Evolutionary conservation across 2,113 vertebrate species (phyloP), one percentile per base, ranked within the genome.

Genomic region (Hyperoodon ampullatus): DNA sequence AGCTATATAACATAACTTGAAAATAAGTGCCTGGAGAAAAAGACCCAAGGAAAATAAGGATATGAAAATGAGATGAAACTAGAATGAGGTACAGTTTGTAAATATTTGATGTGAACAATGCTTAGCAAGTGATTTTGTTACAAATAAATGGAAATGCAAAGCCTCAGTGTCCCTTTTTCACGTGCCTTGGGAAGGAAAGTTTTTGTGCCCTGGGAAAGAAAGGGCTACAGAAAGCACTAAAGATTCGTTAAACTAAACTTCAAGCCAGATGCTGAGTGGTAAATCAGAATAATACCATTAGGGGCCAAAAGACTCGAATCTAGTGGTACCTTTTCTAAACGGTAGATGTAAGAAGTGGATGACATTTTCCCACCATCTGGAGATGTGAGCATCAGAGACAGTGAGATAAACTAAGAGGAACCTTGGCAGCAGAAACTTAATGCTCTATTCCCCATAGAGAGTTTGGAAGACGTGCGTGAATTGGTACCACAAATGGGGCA

Each of bases 1-100:
- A 82, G 44, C 11, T 93, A 91, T 75, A 53, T 72, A 81, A 90
- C 5, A 39, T 47, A 58, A 66, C 50, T 84, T 39, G 58, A 75
- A 87, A 81, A 55, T 72, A 93, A 93, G 28, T 81, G 14, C 71
- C 61, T 63, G 13, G 81, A 65, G 47, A 75, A 72, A 84, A 90
- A 88, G 72, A 90, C 6, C 5, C 58, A 90, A 85, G 66, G 58
- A 89, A 96, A 94, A 93, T 60, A 83, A 70, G 18, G 44, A n/a
- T 55, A 44, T 35, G 65, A 85, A 88, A 93, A 72, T 84, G 26
- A 88, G 70, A 75, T 19, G 33, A 82, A 66, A 18, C 55, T 50
- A 39, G 9, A 3, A 82, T 60, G 14, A 88, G 71, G 50, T 47
- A 42, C 5, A 47, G 26, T 65, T 84, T 85, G 42, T 53, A 58